A percentile compares a stretch with the other conserved stretches of the same genome.
Conservation (phyloP, 2,888 invertebrate genomes). For the Dasysyrphus albostriatus region DNA sequence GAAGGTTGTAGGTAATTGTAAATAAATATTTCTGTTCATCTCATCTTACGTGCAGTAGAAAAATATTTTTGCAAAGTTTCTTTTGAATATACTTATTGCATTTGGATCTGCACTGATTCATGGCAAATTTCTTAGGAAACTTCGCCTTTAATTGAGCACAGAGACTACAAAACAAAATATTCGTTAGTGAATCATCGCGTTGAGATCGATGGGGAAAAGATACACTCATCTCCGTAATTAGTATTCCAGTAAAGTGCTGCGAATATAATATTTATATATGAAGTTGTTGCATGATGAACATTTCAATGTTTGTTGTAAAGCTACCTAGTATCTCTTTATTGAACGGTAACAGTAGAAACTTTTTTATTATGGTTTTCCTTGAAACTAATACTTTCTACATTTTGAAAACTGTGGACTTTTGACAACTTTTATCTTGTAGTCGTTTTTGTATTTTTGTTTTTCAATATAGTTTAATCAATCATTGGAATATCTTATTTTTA, state of each 20-base stretch:
- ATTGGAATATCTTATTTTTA: not conserved
- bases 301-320: not conserved
- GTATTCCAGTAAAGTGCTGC: conserved; percentile 60
- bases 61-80: conserved; percentile 17
- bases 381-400: not conserved
- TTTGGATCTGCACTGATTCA: conserved; percentile 66
- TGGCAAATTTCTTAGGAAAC: conserved; percentile 50
- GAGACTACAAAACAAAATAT: conserved; percentile 26
- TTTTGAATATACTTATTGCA: conserved; percentile 10
- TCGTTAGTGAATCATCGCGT: conserved; percentile 52
- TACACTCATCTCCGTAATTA: conserved; percentile 59
- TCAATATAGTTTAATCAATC: too few relatives aligned
- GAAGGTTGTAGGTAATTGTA: not conserved
- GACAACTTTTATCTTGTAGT: not conserved
- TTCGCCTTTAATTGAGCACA: not conserved
- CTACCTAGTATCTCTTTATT: not conserved
- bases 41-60: conserved; percentile 7
- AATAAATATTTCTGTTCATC: not conserved
- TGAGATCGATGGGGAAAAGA: conserved; percentile 10
- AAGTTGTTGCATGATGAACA: conserved; percentile 60
- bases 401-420: not conserved
- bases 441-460: too few relatives aligned
- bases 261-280: conserved; percentile 51
- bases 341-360: not conserved
- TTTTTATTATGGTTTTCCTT: not conserved